phyloP scores from a whole-genome alignment of 2,888 invertebrate genomes.

The Eupeodes luniger region DNA sequence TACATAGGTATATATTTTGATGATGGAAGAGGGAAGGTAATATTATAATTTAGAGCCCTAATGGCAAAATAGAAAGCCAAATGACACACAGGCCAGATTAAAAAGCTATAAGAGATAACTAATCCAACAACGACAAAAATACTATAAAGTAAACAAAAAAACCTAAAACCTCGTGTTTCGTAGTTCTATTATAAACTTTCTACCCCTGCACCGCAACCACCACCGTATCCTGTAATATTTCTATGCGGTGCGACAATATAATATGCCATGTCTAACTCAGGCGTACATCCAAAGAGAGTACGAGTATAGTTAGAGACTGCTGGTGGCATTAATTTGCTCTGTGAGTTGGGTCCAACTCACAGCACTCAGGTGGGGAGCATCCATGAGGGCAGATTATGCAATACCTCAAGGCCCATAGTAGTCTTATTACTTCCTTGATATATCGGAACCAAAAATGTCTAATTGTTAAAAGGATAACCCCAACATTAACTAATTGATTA shows the following conservation, averaged over 20 bases:
- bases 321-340: constrained; percentile 18
- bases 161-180: constrained; percentile 1
- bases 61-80: constrained; percentile 6
- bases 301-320: background rate
- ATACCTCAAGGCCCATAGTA: background rate
- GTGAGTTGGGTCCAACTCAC: constrained; percentile 14
- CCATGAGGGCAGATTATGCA: background rate
- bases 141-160: constrained; percentile 39
- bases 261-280: constrained; percentile 7
- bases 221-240: background rate
- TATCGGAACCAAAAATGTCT: too few species aligned
- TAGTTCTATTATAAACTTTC: background rate
- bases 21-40: too few species aligned
- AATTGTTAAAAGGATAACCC: too few species aligned
- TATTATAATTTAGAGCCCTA: constrained; percentile 34
- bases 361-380: background rate
- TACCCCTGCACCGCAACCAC: background rate
- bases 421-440: too few species aligned
- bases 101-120: constrained; percentile 62
- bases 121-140: constrained; percentile 43
- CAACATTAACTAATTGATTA: too few species aligned
- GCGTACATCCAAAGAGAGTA: background rate
- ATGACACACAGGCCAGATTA: constrained; percentile 28
- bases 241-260: constrained; percentile 9
- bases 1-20: too few species aligned